phyloP scores from a whole-genome alignment of 2,113 vertebrate species.

The Carassius carassius region DNA sequence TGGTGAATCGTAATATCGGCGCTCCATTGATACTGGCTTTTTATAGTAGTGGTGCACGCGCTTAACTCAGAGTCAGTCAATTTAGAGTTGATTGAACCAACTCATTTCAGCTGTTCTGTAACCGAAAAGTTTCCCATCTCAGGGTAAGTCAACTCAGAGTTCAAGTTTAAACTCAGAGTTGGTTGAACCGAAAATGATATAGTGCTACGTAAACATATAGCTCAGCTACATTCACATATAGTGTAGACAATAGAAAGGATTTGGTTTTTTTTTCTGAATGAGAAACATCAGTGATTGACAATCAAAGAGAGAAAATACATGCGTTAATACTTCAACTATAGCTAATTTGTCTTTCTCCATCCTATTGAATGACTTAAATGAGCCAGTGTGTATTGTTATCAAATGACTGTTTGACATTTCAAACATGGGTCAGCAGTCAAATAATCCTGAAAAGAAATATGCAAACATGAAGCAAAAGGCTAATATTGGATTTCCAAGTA shows the following conservation, averaged over 20 bases:
- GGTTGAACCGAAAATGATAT: too few relatives aligned
- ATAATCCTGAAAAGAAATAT: conserved; percentile 3
- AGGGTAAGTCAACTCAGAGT: too few relatives aligned
- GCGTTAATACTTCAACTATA: conserved; percentile 26
- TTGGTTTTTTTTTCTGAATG: neutral
- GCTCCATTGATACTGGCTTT: too few relatives aligned
- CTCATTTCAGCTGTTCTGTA: too few relatives aligned
- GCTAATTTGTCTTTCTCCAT: conserved; percentile 38
- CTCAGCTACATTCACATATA: neutral
- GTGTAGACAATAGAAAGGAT: neutral
- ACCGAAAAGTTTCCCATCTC: too few relatives aligned
- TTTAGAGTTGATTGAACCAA: too few relatives aligned
- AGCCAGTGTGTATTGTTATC: conserved; percentile 38
- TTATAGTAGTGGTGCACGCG: too few relatives aligned
- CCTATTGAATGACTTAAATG: conserved; percentile 25
- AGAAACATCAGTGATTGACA: neutral
- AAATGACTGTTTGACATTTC: conserved; percentile 28
- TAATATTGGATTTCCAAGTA: neutral
- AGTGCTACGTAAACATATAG: neutral
- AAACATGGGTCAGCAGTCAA: conserved; percentile 19
- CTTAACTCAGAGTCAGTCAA: too few relatives aligned
- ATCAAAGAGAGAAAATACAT: conserved; percentile 24
- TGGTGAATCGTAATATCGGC: too few relatives aligned
- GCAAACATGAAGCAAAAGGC: conserved; percentile 28
- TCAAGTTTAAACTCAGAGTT: too few relatives aligned